Conservation (phyloP, 2,888 invertebrate species). For the Rambutsinella grinnellia region DNA sequence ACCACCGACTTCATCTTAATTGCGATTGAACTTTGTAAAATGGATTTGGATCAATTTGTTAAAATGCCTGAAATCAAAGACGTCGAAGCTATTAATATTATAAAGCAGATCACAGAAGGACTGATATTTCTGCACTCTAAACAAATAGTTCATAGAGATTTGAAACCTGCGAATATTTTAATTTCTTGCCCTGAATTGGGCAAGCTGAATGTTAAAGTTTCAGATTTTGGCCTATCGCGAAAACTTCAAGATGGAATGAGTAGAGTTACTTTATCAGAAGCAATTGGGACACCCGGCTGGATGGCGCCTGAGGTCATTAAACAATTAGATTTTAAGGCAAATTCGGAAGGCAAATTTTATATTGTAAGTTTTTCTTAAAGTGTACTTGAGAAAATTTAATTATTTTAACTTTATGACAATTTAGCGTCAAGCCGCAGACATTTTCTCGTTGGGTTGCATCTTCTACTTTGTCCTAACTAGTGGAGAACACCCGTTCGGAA, state of each 20-base stretch:
- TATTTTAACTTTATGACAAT: too few relatives aligned
- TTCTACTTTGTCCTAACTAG: constrained; percentile 93
- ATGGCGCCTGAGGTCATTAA: not conserved
- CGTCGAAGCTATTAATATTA: not conserved
- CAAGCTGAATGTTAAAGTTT: not conserved
- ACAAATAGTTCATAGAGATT: not conserved
- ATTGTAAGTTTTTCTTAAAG: not conserved
- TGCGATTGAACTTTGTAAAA: not conserved
- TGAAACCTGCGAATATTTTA: not conserved
- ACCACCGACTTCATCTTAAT: not conserved
- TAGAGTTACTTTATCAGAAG: not conserved
- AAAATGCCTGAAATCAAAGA: not conserved
- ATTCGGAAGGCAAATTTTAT: not conserved
- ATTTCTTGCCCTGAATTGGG: not conserved
- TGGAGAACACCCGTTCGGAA: constrained; percentile 95
- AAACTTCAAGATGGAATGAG: not conserved
- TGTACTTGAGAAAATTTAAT: too few relatives aligned
- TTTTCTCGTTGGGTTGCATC: constrained; percentile 97
- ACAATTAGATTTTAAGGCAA: too few relatives aligned
- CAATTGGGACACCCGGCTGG: not conserved
- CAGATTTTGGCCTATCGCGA: not conserved
- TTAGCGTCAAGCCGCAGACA: too few relatives aligned
- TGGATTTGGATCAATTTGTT: not conserved
- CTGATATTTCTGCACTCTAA: not conserved
- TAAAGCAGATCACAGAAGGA: not conserved